A percentile compares a stretch with the other conserved stretches of the same genome.
Conservation (phyloP, 2,888 invertebrate species). For the Dexiosoma caninum region DNA sequence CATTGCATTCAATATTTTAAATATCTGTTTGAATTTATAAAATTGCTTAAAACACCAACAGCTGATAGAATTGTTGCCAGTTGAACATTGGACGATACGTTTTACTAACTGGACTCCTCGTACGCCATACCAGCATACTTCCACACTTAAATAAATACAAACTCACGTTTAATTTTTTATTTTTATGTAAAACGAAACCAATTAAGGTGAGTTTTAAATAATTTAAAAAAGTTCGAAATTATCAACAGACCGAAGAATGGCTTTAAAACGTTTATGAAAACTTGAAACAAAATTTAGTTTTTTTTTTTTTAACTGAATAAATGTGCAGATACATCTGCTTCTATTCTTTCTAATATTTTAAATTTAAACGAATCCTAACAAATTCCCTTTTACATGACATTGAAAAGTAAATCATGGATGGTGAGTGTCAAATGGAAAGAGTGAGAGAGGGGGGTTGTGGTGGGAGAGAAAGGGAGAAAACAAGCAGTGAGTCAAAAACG, state of each 20-base stretch:
- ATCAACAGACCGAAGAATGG: neutral
- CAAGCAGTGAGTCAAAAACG: neutral
- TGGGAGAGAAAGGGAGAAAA: no score
- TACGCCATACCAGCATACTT: no score
- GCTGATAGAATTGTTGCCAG: no score
- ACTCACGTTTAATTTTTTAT: no score
- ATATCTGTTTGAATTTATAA: no score
- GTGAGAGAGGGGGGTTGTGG: no score
- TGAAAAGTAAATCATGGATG: conserved; percentile 2
- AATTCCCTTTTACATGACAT: conserved; percentile 23
- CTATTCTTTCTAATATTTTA: conserved; percentile 14
- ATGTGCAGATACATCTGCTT: conserved; percentile 29
- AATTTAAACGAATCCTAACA: conserved; percentile 20
- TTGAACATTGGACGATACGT: no score
- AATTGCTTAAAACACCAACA: no score
- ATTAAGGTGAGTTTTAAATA: neutral
- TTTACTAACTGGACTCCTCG: no score
- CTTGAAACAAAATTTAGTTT: neutral
- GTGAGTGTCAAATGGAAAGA: no score
- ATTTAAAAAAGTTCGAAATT: neutral
- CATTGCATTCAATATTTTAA: no score
- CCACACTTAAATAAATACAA: no score
- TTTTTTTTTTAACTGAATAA: conserved; percentile 7
- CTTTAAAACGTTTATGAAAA: neutral
- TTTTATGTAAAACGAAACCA: neutral